Conservation (phyloP, 2,888 invertebrate genomes). For the Scaptomyza parva region DNA sequence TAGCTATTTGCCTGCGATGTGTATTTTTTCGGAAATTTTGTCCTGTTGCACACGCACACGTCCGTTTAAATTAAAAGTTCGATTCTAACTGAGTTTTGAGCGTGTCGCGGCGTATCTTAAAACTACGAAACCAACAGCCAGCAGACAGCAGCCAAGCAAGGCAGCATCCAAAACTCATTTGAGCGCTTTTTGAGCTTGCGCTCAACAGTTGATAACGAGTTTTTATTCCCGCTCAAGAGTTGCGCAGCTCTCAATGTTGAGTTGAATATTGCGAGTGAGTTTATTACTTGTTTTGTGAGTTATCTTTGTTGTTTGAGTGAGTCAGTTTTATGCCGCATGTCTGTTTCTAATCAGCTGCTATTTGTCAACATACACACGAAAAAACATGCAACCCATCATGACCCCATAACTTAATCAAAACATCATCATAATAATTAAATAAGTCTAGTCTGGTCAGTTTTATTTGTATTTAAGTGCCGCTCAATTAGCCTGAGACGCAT, state of each 20-base stretch:
- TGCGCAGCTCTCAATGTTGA: conserved; percentile 13
- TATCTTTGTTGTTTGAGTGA: not conserved
- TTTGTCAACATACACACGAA: conserved; percentile 21
- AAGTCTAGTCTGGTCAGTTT: not conserved
- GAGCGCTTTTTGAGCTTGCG: conserved; percentile 29
- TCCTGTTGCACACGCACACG: conserved; percentile 59
- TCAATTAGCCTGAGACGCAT: conserved; percentile 36
- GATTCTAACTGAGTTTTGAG: conserved; percentile 80
- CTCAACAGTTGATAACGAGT: conserved; percentile 52
- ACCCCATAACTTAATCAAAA: not conserved
- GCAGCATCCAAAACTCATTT: conserved; percentile 40
- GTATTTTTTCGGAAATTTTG: conserved; percentile 4
- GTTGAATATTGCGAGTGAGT: conserved; percentile 1
- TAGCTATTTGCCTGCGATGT: conserved; percentile 12
- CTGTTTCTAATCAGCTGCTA: conserved; percentile 12
- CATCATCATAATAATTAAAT: not conserved
- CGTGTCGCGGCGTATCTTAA: conserved; percentile 44
- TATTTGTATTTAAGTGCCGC: not conserved
- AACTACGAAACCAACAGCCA: conserved; percentile 37
- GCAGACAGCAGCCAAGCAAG: not conserved
- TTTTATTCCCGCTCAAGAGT: conserved; percentile 41
- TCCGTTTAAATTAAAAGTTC: conserved; percentile 83
- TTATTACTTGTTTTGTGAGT: not conserved
- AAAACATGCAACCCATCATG: not conserved
- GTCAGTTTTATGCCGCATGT: conserved; percentile 17